Percentiles rank a stretch among this genome's conserved stretches.
Conservation (phyloP, 2,113 vertebrate species). For the Gallinago undulata region DNA sequence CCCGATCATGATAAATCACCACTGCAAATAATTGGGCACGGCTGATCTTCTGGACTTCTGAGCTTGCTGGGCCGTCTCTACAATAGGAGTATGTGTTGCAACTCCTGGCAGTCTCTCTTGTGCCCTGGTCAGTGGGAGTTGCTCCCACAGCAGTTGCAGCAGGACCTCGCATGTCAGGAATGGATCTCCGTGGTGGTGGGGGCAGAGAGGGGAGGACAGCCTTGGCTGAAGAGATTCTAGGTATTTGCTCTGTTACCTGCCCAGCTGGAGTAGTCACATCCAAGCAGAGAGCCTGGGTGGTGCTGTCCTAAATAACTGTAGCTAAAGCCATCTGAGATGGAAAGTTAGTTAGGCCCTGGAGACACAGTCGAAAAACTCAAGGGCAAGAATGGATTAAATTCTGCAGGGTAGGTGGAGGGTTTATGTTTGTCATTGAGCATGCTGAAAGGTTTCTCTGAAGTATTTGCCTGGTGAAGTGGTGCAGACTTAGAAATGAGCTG, state of each 20-base stretch:
- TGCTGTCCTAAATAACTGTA: not conserved
- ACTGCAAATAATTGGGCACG: not conserved
- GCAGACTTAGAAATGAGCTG: not conserved
- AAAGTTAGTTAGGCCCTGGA: not conserved
- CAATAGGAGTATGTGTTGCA: not conserved
- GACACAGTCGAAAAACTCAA: not conserved
- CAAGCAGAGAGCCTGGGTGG: accelerated
- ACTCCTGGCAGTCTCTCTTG: not conserved
- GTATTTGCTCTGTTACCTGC: not conserved
- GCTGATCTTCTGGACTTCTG: not conserved
- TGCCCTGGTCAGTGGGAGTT: not conserved
- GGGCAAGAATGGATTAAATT: not conserved
- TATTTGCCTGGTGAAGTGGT: not conserved
- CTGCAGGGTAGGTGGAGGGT: not conserved
- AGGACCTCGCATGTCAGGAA: not conserved
- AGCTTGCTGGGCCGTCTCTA: not conserved
- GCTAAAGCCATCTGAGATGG: not conserved
- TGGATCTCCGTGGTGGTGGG: accelerated
- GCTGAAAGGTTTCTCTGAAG: not conserved
- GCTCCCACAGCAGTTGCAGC: not conserved
- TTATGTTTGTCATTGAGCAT: not conserved
- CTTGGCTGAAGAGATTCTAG: not conserved
- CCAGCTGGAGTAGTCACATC: not conserved
- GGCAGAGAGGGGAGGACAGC: not conserved
- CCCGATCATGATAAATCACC: not conserved